Base-by-base conservation (phyloP, 1,140 invertebrate species). In the Daktulosphaira vitifoliae region DNA sequence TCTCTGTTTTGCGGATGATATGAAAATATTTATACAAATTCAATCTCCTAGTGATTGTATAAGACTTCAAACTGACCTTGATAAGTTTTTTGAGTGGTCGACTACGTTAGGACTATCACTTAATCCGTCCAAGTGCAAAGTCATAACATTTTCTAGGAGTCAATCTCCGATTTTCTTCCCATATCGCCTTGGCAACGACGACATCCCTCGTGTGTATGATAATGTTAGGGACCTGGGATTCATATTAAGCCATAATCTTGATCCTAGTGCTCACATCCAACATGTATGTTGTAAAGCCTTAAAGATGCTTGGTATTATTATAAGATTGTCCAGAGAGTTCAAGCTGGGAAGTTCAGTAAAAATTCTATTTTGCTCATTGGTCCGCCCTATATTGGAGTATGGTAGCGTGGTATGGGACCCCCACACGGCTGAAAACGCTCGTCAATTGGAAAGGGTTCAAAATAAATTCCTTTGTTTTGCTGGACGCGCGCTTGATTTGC, bases 1-100 rank as follows among this genome's bases (percentile, higher is more conserved):
- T 37, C 33, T 37, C 33, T 46, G 44, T 46, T 46, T 46, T 46
- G 44, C 44, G 11, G 44, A 46, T 46, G 44, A 46, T 44, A 46
- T 46, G 18, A 46, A 18, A 18, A 16, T 46, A 16, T 16, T 46
- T 46, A 46, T 46, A 16, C n/a, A 46, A 46, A 46, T 46, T 6
- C 18, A 46, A 11, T 46, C 44, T 6, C 18, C 7, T 46, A 11
- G 11, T 6, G 33, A 37, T 11, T 5, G 33, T 37, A 6, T 37
- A 37, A 37, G 11, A 5, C 33, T 6, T 6, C 11, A 37, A 37
- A 37, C 5, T 37, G 33, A 37, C 11, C 11, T 37, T 6, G 11
- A 6, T 6, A 37, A 37, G 5, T 37, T 37, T 37, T 5, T 11
- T 37, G 33, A 37, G 11, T 37, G 5, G 33, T 37, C 33, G 11